These are phyloP conservation scores for Acanthochromis polyacanthus DNA, from an alignment of 2,113 vertebrate species.

Conservation along the genomic window DNA sequence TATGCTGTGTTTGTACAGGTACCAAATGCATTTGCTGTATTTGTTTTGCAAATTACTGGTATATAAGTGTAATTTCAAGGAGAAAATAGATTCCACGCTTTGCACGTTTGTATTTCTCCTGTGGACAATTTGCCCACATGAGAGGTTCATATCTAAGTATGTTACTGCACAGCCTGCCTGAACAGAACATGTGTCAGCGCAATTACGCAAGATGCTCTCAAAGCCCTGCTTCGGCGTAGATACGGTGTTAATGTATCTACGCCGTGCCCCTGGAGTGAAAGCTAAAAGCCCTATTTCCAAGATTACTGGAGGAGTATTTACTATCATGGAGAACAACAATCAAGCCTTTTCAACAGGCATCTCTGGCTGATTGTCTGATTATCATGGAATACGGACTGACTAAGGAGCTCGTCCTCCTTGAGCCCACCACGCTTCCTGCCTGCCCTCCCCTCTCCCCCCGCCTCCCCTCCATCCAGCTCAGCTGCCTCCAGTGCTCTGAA, in stretches of 20 bases:
- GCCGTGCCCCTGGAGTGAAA: neutral
- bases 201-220: constrained; percentile 27
- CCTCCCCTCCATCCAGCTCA: constrained; percentile 23
- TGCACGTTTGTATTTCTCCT: neutral
- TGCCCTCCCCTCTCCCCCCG: neutral
- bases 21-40: neutral
- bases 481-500: constrained; percentile 56
- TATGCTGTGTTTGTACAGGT: too few relatives aligned
- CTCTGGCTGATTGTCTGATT: constrained; percentile 61
- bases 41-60: neutral
- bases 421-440: constrained; percentile 44
- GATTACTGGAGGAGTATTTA: constrained; percentile 43
- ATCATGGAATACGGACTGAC: constrained; percentile 32
- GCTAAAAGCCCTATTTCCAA: constrained; percentile 18
- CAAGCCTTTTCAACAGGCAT: constrained; percentile 46
- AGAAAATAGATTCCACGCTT: neutral
- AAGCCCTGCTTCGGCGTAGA: neutral
- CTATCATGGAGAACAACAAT: constrained; percentile 28
- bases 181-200: constrained; percentile 12
- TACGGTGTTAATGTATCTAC: constrained; percentile 10
- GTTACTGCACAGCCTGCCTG: neutral
- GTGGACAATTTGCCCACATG: neutral
- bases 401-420: constrained; percentile 44
- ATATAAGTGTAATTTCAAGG: neutral
- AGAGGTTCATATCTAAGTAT: neutral